phyloP scores from a whole-genome alignment of 2,113 vertebrate species.

The Nestor notabilis region DNA sequence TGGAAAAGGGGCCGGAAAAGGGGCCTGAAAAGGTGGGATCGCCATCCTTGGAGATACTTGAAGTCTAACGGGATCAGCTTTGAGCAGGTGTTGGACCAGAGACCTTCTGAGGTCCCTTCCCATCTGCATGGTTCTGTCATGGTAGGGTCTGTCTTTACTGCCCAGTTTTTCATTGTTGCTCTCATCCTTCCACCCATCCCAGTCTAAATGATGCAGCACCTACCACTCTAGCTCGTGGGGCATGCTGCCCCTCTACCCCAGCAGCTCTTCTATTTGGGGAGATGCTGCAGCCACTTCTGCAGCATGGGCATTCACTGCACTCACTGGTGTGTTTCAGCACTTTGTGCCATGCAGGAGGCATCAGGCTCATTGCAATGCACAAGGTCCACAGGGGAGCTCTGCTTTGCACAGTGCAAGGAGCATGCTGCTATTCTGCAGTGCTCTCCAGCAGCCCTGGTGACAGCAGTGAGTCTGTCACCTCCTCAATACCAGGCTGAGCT shows the following conservation, averaged over 20 bases:
- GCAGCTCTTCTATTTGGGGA: neutral
- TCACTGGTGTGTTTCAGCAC: rapidly evolving
- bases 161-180: neutral
- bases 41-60: neutral
- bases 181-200: neutral
- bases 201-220: neutral
- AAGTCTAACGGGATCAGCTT: neutral
- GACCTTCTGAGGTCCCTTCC: neutral
- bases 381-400: neutral
- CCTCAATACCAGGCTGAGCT: neutral
- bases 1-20: neutral
- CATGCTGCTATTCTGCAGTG: neutral
- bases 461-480: neutral
- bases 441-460: neutral
- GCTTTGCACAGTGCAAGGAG: neutral
- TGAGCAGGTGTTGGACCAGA: neutral
- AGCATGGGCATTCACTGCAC: rapidly evolving
- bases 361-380: rapidly evolving
- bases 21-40: rapidly evolving
- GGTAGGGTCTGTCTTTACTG: neutral
- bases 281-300: rapidly evolving
- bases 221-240: neutral
- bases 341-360: neutral
- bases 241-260: neutral
- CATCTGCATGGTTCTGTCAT: neutral